Conservation (phyloP, 2,797 vertebrate species). For the Phrynocephalus forsythii region DNA sequence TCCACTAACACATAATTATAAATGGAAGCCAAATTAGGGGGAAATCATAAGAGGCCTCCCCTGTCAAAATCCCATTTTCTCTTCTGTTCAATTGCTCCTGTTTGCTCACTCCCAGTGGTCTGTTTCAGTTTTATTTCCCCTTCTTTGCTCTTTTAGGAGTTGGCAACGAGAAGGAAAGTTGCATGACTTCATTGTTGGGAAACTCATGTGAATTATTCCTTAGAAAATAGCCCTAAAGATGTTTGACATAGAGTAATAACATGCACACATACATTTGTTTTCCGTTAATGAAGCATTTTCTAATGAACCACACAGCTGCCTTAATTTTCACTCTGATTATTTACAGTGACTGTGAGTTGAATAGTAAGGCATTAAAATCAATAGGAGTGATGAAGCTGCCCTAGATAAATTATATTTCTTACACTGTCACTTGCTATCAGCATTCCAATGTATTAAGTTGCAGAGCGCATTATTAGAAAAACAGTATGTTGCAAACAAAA, state of each 20-base stretch:
- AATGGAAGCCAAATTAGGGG: too few relatives aligned
- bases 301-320: conserved; percentile 40
- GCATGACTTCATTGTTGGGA: conserved; percentile 35
- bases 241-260: conserved; percentile 58
- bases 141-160: too few relatives aligned
- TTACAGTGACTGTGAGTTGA: conserved; percentile 63
- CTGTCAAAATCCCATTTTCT: too few relatives aligned
- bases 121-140: too few relatives aligned
- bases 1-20: too few relatives aligned
- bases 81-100: too few relatives aligned
- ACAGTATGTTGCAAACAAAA: conserved; percentile 58
- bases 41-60: too few relatives aligned
- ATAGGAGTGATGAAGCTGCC: conserved; percentile 58
- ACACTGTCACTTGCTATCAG: conserved; percentile 40
- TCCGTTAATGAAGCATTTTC: conserved; percentile 59
- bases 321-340: conserved; percentile 68
- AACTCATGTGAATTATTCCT: conserved; percentile 51
- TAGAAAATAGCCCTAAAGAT: conserved; percentile 49
- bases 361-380: conserved; percentile 62
- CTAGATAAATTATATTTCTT: conserved; percentile 59
- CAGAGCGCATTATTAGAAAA: conserved; percentile 55
- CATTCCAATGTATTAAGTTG: conserved; percentile 57
- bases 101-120: too few relatives aligned
- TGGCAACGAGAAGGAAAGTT: conserved; percentile 6
- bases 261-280: conserved; percentile 57